Evolutionary conservation across 2,113 vertebrate genomes (phyloP).

Genomic region (Willisornis vidua): DNA sequence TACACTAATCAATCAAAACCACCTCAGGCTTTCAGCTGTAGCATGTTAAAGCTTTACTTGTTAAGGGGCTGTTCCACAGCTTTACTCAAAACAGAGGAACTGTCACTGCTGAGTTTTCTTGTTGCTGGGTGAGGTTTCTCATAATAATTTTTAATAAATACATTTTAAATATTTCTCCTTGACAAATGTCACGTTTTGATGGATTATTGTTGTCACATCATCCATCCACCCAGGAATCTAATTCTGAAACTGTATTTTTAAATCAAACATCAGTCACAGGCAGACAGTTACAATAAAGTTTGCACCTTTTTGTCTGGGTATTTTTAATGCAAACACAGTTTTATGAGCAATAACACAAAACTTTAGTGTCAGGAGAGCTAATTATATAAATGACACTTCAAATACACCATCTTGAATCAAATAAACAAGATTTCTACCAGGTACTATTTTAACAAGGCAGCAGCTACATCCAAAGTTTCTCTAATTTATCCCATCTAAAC

Average conservation of each 20-base stretch:
- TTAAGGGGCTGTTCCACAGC: neutral
- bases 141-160: neutral
- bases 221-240: neutral
- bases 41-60: neutral
- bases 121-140: neutral
- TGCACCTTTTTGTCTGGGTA: neutral
- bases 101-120: neutral
- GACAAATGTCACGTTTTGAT: neutral
- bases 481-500: neutral
- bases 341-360: neutral
- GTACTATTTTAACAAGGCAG: neutral
- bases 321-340: neutral
- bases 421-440: neutral
- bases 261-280: neutral
- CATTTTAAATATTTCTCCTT: neutral
- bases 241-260: neutral
- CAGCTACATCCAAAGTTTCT: neutral
- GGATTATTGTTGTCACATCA: neutral
- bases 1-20: neutral
- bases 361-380: neutral
- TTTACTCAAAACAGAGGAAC: neutral
- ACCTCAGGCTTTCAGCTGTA: neutral
- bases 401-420: neutral
- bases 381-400: neutral
- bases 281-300: neutral